These are phyloP conservation scores for Mesaphorura yosii DNA, from an alignment of 1,140 invertebrate species.

Conservation along the genomic window DNA sequence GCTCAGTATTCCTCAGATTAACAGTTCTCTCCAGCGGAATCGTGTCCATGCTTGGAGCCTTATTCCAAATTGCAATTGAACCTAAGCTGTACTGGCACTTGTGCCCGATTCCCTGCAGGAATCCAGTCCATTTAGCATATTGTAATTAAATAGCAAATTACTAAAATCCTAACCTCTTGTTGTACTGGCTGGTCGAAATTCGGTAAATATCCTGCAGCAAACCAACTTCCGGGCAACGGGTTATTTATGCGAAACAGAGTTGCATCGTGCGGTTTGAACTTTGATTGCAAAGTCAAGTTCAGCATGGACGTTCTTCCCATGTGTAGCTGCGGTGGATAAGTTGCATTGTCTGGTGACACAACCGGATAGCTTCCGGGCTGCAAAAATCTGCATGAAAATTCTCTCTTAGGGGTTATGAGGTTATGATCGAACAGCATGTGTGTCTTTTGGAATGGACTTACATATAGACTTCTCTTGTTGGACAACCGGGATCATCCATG, in stretches of 20 bases:
- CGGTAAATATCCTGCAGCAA: constrained; percentile 59
- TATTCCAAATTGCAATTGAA: constrained; percentile 43
- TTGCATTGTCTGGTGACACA: constrained; percentile 59
- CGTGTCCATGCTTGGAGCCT: constrained; percentile 36
- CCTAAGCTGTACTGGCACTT: constrained; percentile 45
- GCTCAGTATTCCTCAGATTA: constrained; percentile 36
- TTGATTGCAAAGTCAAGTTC: constrained; percentile 38
- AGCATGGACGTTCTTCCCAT: constrained; percentile 35
- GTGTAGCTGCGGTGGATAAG: constrained; percentile 50
- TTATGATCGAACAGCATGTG: neutral
- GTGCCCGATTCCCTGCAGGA: constrained; percentile 36
- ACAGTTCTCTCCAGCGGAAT: constrained; percentile 37
- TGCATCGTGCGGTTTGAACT: constrained; percentile 42
- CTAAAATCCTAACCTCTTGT: constrained; percentile 39
- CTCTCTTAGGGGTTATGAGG: neutral
- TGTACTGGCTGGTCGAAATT: constrained; percentile 46
- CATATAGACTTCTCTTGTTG: constrained; percentile 40
- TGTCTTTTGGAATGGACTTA: constrained; percentile 32
- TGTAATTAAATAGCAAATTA: constrained; percentile 9
- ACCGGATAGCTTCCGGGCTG: constrained; percentile 61
- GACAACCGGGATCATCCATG: constrained; percentile 40
- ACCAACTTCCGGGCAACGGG: constrained; percentile 64
- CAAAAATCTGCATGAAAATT: constrained; percentile 38
- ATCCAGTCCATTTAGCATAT: neutral
- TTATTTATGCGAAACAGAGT: constrained; percentile 44